Evolutionary conservation across 2,888 invertebrate species (phyloP).

Genomic region (Sinohyriopsis cumingii): DNA sequence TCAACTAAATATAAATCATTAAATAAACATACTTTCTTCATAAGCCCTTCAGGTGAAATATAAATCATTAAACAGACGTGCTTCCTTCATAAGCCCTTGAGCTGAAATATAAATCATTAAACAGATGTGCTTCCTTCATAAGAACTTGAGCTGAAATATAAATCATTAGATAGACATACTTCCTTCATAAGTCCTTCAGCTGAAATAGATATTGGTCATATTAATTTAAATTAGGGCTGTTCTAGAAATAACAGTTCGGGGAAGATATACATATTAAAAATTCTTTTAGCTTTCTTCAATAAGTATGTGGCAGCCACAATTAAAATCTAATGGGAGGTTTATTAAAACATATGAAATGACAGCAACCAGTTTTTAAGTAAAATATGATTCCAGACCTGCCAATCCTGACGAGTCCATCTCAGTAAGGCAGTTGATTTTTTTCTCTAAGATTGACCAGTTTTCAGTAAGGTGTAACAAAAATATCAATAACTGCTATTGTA

Average conservation of each 20-base stretch:
- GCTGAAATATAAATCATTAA: too few relatives aligned
- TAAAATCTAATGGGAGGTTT: not conserved
- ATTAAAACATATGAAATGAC: not conserved
- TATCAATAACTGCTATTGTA: too few relatives aligned
- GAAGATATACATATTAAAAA: not conserved
- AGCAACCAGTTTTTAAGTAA: not conserved
- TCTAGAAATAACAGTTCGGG: not conserved
- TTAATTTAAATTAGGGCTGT: not conserved
- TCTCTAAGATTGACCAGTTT: too few relatives aligned
- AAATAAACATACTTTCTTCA: constrained; percentile 83
- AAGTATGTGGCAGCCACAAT: too few relatives aligned
- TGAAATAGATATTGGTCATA: constrained; percentile 19
- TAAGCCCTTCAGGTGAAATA: constrained; percentile 84
- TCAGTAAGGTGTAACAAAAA: too few relatives aligned
- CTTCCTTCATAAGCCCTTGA: too few relatives aligned
- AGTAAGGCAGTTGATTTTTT: too few relatives aligned
- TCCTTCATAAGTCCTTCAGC: constrained; percentile 79
- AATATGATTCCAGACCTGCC: too few relatives aligned
- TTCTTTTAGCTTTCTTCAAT: too few relatives aligned
- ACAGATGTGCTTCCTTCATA: constrained; percentile 83
- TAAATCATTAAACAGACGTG: not conserved
- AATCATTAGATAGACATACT: not conserved
- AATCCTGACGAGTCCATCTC: too few relatives aligned
- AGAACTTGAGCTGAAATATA: constrained; percentile 82
- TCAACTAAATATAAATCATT: too few relatives aligned